Percentiles rank a stretch among this genome's conserved stretches.
Conservation (phyloP, 2,888 invertebrate genomes). For the Myopa tessellatipennis region DNA sequence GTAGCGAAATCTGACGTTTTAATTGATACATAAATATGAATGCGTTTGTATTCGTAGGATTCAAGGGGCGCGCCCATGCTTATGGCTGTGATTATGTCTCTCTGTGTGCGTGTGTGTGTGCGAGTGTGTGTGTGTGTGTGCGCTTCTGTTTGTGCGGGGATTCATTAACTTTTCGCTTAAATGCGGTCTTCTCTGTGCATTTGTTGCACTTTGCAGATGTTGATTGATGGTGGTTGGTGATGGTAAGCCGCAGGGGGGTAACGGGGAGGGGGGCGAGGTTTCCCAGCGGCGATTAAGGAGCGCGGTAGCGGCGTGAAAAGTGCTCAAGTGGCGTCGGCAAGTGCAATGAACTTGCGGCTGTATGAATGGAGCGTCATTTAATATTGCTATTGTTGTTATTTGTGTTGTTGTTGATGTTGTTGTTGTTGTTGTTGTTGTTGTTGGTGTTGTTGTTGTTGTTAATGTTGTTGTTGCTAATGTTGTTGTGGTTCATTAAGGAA, state of each 20-base stretch:
- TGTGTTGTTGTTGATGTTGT: not conserved
- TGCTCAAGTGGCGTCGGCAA: not conserved
- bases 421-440: not conserved
- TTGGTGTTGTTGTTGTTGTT: not conserved
- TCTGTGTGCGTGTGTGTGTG: not conserved
- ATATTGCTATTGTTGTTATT: not conserved
- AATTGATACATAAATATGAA: slow-evolving; percentile 39
- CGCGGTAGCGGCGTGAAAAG: not conserved
- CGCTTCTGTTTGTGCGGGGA: not conserved
- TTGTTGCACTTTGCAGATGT: slow-evolving; percentile 34
- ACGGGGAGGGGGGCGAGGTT: not conserved
- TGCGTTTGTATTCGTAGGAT: slow-evolving; percentile 6
- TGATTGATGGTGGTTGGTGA: not conserved
- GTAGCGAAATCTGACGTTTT: slow-evolving; percentile 31
- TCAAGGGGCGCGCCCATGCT: not conserved
- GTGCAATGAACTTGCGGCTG: slow-evolving; percentile 6
- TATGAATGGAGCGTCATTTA: not conserved
- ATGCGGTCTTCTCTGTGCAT: slow-evolving; percentile 26
- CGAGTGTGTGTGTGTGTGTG: not conserved
- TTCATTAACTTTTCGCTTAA: slow-evolving; percentile 36
- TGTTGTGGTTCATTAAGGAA: not conserved
- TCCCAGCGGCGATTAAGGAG: not conserved
- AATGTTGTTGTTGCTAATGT: not conserved
- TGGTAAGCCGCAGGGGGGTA: not conserved
- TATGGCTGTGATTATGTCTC: not conserved